Evolutionary conservation across 2,797 vertebrate species (phyloP), one percentile per base, ranked within the genome.

Genomic region (Coilia nasus): DNA sequence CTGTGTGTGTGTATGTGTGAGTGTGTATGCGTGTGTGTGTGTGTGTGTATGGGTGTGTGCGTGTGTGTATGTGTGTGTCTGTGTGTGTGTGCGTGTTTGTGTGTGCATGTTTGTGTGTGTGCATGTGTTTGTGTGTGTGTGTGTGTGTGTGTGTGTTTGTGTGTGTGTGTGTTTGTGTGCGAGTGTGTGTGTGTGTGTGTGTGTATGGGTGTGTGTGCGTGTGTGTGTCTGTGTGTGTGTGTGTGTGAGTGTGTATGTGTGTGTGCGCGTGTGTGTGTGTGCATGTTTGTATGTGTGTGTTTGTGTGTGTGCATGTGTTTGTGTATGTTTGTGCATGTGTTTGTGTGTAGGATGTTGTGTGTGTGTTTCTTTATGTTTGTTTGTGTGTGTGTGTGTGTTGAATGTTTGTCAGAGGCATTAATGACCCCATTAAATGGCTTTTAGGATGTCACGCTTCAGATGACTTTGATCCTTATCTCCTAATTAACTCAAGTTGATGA

Each of bases 161-260:
- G 23, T 28, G 62, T 64, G 21, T 10, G 21, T 28, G 23, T 64
- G 60, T 64, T n/a, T n/a, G n/a, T n/a, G n/a, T n/a, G n/a, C n/a
- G n/a, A n/a, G n/a, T n/a, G n/a, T n/a, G n/a, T n/a, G 60, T 64
- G 21, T 64, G 60, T 64, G 60, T 64, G 60, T 64, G 60, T 21
- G 59, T 6, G 17, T 31, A 12, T 67, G 64, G 2, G 11, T 67
- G 64, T 67, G 11, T 11, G 9, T 64, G n/a, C 25, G 23, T 28
- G 62, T 64, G 21, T 10, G 21, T 28, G 23, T 64, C 4, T 67
- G 60, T 64, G 60, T 64, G n/a, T 64, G 62, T 28, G 62, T 64
- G 62, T 64, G 62, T n/a, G 60, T 4, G 21, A n/a, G 21, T 1
- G 59, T 21, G 59, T 21, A 17, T 10, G 60, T 23, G 1, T 23